These are phyloP conservation scores for Bibio marci DNA, from an alignment of 2,888 invertebrate species.

Conservation along the genomic window DNA sequence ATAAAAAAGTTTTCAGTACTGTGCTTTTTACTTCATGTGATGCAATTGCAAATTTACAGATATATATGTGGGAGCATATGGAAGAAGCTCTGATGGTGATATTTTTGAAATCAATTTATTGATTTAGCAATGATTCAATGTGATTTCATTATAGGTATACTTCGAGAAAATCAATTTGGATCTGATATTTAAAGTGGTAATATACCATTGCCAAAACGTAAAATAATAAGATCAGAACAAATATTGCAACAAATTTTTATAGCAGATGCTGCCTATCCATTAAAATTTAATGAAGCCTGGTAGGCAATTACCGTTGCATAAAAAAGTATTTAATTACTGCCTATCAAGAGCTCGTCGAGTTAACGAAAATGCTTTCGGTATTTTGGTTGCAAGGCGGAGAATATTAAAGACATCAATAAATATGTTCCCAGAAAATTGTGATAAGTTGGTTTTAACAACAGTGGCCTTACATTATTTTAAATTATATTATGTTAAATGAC, in stretches of 20 bases:
- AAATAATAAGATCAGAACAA: too few species aligned
- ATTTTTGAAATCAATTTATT: slow-evolving; percentile 1
- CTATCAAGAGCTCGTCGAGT: slow-evolving; percentile 9
- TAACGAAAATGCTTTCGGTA: slow-evolving; percentile 10
- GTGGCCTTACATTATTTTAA: too few species aligned
- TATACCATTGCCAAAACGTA: slow-evolving; percentile 1
- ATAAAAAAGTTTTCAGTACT: slow-evolving; percentile 11
- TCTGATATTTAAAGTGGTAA: background rate
- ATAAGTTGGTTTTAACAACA: too few species aligned
- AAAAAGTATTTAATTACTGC: slow-evolving; percentile 8
- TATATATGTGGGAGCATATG: slow-evolving; percentile 11
- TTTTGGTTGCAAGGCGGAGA: slow-evolving; percentile 7
- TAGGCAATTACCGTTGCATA: background rate
- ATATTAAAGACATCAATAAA: background rate
- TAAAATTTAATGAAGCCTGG: slow-evolving; percentile 6
- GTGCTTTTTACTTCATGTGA: slow-evolving; percentile 12
- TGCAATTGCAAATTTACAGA: slow-evolving; percentile 10
- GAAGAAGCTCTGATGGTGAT: slow-evolving; percentile 10
- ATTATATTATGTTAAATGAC: too few species aligned
- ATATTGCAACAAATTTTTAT: slow-evolving; percentile 5
- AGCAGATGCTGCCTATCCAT: slow-evolving; percentile 10
- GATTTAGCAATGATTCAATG: background rate
- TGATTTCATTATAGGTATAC: slow-evolving; percentile 1
- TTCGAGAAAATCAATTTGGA: slow-evolving; percentile 3
- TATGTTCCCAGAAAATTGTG: background rate